Evolutionary conservation across 2,888 invertebrate species (phyloP).

Genomic region (Orchesellides sinensis): DNA sequence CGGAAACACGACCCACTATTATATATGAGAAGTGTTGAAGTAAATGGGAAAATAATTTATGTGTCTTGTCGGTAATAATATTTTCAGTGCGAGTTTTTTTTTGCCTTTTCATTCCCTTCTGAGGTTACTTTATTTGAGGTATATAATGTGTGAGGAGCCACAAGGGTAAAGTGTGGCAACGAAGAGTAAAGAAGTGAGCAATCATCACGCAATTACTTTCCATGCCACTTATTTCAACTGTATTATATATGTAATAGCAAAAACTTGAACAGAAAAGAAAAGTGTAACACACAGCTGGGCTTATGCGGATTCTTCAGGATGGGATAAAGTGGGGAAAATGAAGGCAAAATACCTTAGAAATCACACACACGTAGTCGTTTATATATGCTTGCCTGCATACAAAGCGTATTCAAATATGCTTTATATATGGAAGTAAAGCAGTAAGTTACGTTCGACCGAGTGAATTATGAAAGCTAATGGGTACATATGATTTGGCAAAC

Average conservation of each 20-base stretch:
- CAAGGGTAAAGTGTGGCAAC: conserved; percentile 52
- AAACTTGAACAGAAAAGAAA: no score
- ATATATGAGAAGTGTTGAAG: conserved; percentile 44
- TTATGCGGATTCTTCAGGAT: not conserved
- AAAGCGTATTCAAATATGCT: not conserved
- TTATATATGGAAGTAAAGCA: not conserved
- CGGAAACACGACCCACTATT: conserved; percentile 54
- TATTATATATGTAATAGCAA: not conserved
- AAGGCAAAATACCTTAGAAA: conserved; percentile 28
- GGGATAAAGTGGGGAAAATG: conserved; percentile 3
- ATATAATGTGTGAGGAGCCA: conserved; percentile 10
- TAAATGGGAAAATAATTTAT: conserved; percentile 60
- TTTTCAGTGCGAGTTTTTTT: conserved; percentile 31
- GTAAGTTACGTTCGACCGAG: conserved; percentile 34
- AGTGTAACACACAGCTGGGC: not conserved
- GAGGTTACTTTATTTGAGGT: not conserved
- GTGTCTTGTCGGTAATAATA: conserved; percentile 54
- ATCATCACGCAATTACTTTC: conserved; percentile 70
- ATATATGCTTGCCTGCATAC: not conserved
- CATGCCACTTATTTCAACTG: conserved; percentile 47
- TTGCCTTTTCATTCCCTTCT: not conserved
- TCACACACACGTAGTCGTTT: conserved; percentile 8
- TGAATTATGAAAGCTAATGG: conserved; percentile 62
- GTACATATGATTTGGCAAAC: conserved; percentile 61
- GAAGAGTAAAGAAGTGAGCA: conserved; percentile 59